Evolutionary conservation across 92 coral and sea anemone species (phyloP), one percentile per base, ranked within the genome.

Genomic region (Epizoanthus illoricatus): DNA sequence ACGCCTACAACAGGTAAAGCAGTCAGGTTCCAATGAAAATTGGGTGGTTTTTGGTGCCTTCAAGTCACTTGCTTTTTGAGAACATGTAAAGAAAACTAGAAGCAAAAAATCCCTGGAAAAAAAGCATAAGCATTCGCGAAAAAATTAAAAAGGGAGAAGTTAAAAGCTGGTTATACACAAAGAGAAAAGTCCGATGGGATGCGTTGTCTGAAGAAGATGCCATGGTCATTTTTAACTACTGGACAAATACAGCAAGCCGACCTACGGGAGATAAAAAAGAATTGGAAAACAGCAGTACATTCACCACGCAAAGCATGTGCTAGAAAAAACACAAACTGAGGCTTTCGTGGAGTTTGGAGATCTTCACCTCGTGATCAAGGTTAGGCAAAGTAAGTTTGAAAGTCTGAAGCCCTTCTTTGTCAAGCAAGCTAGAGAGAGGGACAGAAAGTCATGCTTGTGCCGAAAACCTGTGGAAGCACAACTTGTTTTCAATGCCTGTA

Each of bases 61-160:
- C 24, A 63, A 79, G 28, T 84, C 76, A 49, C 81, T 84, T 20
- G 83, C 87, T 62, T 84, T 84, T 84, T 83, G 87, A 57, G n/a
- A 62, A 3, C 76, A 75, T 39, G 83, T 74, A 9, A 74, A 74
- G 68, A 84, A 75, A 39, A 20, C 76, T 8, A 74, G 45, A 55
- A 63, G 74, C 24, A 33, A 75, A 73, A 75, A 75, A 28, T 62
- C 42, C 13, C 17, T 84, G 41, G 41, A 49, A 36, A 65, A 84
- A 84, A 41, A 74, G 64, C 18, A 84, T 75, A 15, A 84, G 43
- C 40, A 18, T 41, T 7, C 13, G 83, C 28, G 54, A 75, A 76
- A 56, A 52, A 15, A 65, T 65, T 39, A 19, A 65, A 20, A 76
- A 65, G 39, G 76, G 88, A 4, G 72, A 76, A 13, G 28, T 21